Conservation (phyloP, 2,888 invertebrate genomes). For the Rhogogaster chlorosoma region DNA sequence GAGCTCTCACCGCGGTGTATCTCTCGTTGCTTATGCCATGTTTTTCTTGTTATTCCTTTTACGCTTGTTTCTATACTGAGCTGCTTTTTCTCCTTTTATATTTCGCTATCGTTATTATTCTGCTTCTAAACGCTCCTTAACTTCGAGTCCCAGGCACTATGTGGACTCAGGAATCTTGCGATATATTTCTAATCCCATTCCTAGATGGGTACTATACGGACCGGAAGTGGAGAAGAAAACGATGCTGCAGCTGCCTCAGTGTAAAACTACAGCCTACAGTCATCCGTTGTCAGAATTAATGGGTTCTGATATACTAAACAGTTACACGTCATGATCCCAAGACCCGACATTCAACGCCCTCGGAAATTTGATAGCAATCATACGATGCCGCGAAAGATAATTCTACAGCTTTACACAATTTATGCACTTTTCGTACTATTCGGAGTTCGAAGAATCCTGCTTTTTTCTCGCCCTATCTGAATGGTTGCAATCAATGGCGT, state of each 20-base stretch:
- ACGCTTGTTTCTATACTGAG: neutral
- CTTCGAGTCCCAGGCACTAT: neutral
- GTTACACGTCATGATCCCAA: conserved; percentile 8
- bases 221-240: conserved; percentile 12
- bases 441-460: neutral
- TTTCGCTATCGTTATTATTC: neutral
- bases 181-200: neutral
- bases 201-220: neutral
- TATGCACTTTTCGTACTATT: neutral
- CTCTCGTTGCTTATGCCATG: conserved; percentile 3
- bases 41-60: neutral
- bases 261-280: neutral
- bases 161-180: too few species aligned
- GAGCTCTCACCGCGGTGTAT: conserved; percentile 22
- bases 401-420: neutral
- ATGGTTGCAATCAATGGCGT: neutral
- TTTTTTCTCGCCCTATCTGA: neutral
- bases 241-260: neutral
- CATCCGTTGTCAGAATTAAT: neutral
- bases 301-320: neutral
- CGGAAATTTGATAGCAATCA: conserved; percentile 15
- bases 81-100: neutral
- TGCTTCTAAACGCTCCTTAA: neutral
- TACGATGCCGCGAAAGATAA: neutral
- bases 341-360: neutral